Evolutionary conservation across 2,113 vertebrate genomes (phyloP), one percentile per base, ranked within the genome.

Genomic region (Pyxicephalus adspersus): DNA sequence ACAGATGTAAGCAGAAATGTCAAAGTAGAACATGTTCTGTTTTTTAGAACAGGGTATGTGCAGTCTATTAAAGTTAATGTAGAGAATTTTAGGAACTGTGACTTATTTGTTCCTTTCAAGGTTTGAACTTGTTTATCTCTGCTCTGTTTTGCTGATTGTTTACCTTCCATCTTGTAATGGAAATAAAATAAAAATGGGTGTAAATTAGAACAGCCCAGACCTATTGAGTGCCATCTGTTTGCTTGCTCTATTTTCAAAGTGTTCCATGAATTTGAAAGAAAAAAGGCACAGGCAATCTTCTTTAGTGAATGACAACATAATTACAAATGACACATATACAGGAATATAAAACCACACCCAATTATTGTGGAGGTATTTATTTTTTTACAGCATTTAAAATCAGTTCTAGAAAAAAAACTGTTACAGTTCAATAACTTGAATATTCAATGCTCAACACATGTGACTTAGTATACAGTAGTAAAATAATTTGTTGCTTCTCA

Each of bases 191-290:
- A 64, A 77, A 50, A 77, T 77, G 26, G 26, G 19, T 29, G 20
- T 28, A 77, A 65, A 66, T 78, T 8, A 57, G 51, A 45, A 52
- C 64, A 66, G 50, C 29, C 22, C 34, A 66, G 28, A 67, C 76
- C 64, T 19, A 38, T 19, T 38, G 64, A 55, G 50, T 23, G 20
- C 51, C 75, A 77, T 77, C 75, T 77, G 63, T 52, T 76, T 52
- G 23, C 61, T 17, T 76, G 74, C 23, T 76, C 58, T 61, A 25
- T 63, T 64, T 76, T 52, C 29, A 76, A n/a, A 29, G 60, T 64
- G 22, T 52, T 51, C 61, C 18, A 25, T 29, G 68, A 72, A 55
- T 54, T 72, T 72, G 51, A 51, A 72, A 34, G 63, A 54, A 55
- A 4, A 2, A 29, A 77, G 51, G 54, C 34, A 29, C 23, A 64